These are phyloP conservation scores for Chamaea fasciata DNA, from an alignment of 2,113 vertebrate species.

Conservation along the genomic window DNA sequence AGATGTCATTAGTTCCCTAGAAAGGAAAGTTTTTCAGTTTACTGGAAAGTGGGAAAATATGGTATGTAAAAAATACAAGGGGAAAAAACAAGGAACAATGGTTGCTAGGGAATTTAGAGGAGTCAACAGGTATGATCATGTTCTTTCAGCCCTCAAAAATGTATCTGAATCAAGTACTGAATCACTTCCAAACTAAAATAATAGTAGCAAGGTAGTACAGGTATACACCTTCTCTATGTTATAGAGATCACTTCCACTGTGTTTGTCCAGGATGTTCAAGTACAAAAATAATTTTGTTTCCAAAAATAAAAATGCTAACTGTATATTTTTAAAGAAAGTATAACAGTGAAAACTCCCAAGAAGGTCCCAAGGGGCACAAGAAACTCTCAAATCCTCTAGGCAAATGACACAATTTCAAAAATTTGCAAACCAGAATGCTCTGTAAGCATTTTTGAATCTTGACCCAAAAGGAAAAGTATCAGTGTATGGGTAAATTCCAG, in stretches of 20 bases:
- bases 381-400: background rate
- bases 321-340: background rate
- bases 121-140: conserved; percentile 31
- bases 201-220: background rate
- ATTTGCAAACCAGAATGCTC: background rate
- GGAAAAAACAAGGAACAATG: conserved; percentile 23
- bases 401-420: background rate
- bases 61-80: background rate
- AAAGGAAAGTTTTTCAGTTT: background rate
- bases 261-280: background rate
- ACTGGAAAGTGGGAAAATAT: background rate
- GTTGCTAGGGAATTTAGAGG: conserved; percentile 19
- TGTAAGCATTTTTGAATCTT: background rate
- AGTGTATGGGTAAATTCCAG: background rate
- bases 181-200: conserved; percentile 20
- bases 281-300: background rate
- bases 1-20: background rate
- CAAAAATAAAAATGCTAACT: background rate
- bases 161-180: background rate
- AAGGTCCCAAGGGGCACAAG: background rate
- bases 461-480: background rate
- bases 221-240: background rate
- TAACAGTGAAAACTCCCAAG: background rate
- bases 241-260: background rate
- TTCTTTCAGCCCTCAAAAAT: conserved; percentile 17